Evolutionary conservation across 1,140 invertebrate genomes (phyloP), one percentile per base, ranked within the genome.

Genomic region (Acromyrmex echinatior): DNA sequence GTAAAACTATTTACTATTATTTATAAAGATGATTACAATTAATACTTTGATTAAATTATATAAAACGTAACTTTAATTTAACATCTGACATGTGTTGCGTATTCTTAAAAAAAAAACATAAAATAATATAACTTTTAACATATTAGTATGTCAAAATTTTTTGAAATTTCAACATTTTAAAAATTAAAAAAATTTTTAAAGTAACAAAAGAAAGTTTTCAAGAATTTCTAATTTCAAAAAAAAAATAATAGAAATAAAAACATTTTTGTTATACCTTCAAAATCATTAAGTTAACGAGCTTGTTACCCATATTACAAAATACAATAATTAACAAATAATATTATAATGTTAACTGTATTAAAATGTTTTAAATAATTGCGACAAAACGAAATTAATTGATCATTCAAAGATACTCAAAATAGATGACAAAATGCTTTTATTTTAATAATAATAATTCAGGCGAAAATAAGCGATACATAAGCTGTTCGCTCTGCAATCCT

Each of bases 401-500:
- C 9, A 39, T 39, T 18, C n/a, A 5, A 39, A 39, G 31, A n/a
- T 3, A 66, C n/a, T 66, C 31, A 18, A 35, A 3, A 66, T 39
- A 21, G n/a, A 25, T 68, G 5, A 49, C 0, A 70, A 70, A 70
- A 70, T 5, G 39, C 12, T 49, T 70, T 10, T n/a, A 49, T 5
- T 68, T 45, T 21, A 66, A 70, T 70, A 70, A 70, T 49, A 70
- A 70, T 49, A 49, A 4, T 70, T 68, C 12, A 70, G 45, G 3
- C 35, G 4, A 25, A 9, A 39, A 49, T 5, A 49, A 45, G 25
- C 12, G 39, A 1, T 3, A 6, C 65, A 25, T 14, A 5, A 35
- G 16, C 31, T 35, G 3, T 9, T 70, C 0, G 7, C 0, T 0
- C 10, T 39, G 7, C 35, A 39, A 39, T 39, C 6, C 0, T 35